Percentiles rank a stretch among this genome's conserved stretches.
Conservation (phyloP, 2,888 invertebrate genomes). For the Cephus sareptanus region DNA sequence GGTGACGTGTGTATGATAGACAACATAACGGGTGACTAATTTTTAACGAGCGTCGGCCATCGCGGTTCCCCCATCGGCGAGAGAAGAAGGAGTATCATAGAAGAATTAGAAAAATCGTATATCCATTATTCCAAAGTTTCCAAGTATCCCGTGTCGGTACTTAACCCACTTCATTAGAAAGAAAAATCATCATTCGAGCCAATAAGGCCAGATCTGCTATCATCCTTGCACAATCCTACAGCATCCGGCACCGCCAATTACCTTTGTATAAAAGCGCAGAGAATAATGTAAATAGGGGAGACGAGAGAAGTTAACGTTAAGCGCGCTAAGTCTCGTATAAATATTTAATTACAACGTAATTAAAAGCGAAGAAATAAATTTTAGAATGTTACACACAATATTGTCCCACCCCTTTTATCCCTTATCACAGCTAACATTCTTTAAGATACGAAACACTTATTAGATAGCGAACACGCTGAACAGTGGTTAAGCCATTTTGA, state of each 20-base stretch:
- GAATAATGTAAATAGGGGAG: constrained; percentile 39
- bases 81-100: background rate
- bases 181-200: background rate
- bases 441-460: background rate
- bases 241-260: constrained; percentile 37
- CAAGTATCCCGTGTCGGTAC: background rate
- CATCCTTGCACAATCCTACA: background rate
- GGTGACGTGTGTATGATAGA: background rate
- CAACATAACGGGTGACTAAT: background rate
- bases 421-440: background rate
- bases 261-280: constrained; percentile 36
- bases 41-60: constrained; percentile 46
- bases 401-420: background rate
- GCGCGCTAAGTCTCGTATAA: constrained; percentile 42
- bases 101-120: background rate
- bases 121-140: background rate
- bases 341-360: constrained; percentile 48
- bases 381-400: background rate
- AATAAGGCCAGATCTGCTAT: background rate
- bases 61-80: background rate
- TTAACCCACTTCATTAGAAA: background rate
- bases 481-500: constrained; percentile 2
- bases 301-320: constrained; percentile 8
- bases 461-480: background rate
- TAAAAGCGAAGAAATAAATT: constrained; percentile 25